These are phyloP conservation scores for Lipophrys pholis DNA, from an alignment of 2,113 vertebrate genomes.

Conservation along the genomic window DNA sequence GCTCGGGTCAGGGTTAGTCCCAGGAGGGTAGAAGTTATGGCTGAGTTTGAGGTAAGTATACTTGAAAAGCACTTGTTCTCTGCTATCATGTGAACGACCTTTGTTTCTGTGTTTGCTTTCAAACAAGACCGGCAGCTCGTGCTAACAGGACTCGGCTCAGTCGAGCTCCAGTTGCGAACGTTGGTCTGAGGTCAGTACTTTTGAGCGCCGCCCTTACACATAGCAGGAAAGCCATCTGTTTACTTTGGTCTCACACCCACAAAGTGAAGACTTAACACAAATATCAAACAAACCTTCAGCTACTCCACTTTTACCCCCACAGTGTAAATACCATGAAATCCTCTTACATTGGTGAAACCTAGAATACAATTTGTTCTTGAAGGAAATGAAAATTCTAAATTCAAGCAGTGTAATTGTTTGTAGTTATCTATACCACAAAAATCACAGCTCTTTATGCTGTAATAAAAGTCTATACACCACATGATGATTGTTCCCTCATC, in stretches of 20 bases:
- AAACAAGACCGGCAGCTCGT: not conserved
- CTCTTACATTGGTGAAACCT: not conserved
- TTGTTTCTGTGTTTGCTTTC: not conserved
- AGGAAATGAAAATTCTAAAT: not conserved
- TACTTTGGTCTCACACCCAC: conserved; percentile 1
- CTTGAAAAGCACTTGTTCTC: no score
- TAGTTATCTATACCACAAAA: not conserved
- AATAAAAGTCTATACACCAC: not conserved
- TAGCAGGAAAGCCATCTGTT: not conserved
- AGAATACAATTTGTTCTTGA: not conserved
- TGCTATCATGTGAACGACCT: no score
- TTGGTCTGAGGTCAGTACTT: conserved; percentile 9
- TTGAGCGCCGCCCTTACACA: not conserved
- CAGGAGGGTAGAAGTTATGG: no score
- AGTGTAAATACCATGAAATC: not conserved
- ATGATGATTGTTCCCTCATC: no score
- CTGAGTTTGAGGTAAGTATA: no score
- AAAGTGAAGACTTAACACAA: not conserved
- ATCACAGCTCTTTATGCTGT: not conserved
- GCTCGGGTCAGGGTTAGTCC: no score
- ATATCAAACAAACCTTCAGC: not conserved
- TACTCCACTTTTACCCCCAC: not conserved
- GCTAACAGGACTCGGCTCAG: not conserved
- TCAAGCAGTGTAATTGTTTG: not conserved
- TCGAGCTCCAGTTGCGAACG: not conserved